Base-by-base conservation (phyloP, 2,888 invertebrate species). In the Nemotelus pantherinus region DNA sequence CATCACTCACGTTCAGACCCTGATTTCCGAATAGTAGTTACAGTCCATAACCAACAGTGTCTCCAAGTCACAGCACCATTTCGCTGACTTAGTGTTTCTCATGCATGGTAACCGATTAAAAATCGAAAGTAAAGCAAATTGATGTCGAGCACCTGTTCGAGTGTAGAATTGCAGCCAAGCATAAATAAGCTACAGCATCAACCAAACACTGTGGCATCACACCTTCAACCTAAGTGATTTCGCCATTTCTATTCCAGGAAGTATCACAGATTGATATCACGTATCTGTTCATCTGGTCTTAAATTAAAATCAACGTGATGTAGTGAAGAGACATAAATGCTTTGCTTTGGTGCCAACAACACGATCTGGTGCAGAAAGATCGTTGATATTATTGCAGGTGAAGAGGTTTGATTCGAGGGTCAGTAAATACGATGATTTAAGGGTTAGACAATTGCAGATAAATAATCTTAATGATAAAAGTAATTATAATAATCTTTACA, bases 121-220 rank as follows among this genome's bases (percentile, higher is more conserved):
- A 68, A 68, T 50, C 68, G 68, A 68, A 68, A 68, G 68, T 68
- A 6, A 39, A 68, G 25, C 25, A 50, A 68, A 68, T 50, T 68
- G n/a, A 39, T 47, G 45, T 48, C 50, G 68, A n/a, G 68, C 68
- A 50, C 68, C 68, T 50, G 68, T 53, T 68, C 25, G 68, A n/a
- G 50, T 50, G 68, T 68, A 50, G 53, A 50, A 44, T 6, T 50
- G 50, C 68, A 68, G 39, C 45, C 48, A 39, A 9, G 43, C 3
- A 3, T 5, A 39, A 63, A 63, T 4, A 63, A 41, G 63, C 43
- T 43, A 63, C 63, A 63, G 25, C 7, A 25, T 43, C 25, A 63
- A 43, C 63, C 9, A 58, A 58, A 58, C 58, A 7, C 63, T 39
- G 1, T 25, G 2, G 50, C 50, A 50, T 53, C 50, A 48, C 68